Conservation (phyloP, 1,140 invertebrate genomes). For the Ceratina australensis region DNA sequence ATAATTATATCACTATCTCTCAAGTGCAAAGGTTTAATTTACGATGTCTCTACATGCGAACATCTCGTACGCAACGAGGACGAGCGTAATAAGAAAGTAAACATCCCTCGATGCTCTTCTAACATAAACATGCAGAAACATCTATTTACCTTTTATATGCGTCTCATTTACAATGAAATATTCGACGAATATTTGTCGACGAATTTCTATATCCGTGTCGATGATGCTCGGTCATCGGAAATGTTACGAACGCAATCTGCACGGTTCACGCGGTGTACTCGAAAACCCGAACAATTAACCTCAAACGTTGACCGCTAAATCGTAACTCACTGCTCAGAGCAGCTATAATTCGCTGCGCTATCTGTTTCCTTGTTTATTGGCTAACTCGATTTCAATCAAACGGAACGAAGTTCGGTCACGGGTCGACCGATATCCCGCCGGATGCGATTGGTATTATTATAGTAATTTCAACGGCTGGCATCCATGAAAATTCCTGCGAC, state of each 20-base stretch:
- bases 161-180: no score
- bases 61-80: no score
- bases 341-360: slow-evolving; percentile 4
- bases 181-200: neutral
- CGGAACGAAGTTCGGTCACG: neutral
- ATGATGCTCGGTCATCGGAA: neutral
- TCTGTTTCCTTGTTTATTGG: slow-evolving; percentile 34
- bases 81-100: no score
- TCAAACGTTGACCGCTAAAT: slow-evolving; percentile 22
- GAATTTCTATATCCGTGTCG: slow-evolving; percentile 7
- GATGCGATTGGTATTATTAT: neutral
- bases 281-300: slow-evolving; percentile 35
- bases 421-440: neutral
- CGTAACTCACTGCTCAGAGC: slow-evolving; percentile 16
- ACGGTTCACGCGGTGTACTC: slow-evolving; percentile 14
- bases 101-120: no score
- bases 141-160: no score
- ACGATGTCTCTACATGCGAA: no score
- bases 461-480: no score
- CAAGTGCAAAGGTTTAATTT: no score
- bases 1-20: no score
- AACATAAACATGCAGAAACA: no score
- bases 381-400: slow-evolving; percentile 30
- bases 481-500: no score
- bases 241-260: slow-evolving; percentile 33